A percentile compares a stretch with the other conserved stretches of the same genome.
Conservation (phyloP, 2,113 vertebrate genomes). For the Vulpes ferrilata region DNA sequence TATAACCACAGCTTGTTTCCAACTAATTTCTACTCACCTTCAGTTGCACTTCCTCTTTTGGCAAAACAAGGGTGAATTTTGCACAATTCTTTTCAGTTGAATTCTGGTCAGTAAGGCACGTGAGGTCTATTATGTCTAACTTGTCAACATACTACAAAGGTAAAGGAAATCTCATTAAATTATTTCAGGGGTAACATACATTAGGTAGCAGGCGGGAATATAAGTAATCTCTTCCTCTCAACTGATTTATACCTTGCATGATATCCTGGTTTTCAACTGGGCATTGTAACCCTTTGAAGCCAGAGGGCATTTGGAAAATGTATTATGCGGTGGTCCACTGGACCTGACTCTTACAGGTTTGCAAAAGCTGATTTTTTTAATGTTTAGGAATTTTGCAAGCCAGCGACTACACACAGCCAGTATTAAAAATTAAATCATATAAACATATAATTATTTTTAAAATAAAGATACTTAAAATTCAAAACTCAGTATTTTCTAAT, state of each 20-base stretch:
- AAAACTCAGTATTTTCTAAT: slow-evolving; percentile 30
- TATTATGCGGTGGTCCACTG: not conserved
- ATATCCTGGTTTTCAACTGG: not conserved
- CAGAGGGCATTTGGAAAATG: not conserved
- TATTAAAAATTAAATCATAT: slow-evolving; percentile 55
- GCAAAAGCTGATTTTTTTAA: not conserved
- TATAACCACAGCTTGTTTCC: not conserved
- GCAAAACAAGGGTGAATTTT: slow-evolving; percentile 82
- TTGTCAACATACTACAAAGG: slow-evolving; percentile 82
- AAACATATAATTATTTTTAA: not conserved
- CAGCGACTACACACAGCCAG: not conserved
- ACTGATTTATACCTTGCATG: not conserved
- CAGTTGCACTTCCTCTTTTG: slow-evolving; percentile 84
- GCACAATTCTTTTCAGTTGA: slow-evolving; percentile 73
- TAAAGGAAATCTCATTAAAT: slow-evolving; percentile 56
- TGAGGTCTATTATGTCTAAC: slow-evolving; percentile 80
- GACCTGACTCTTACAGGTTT: not conserved
- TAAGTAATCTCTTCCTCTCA: slow-evolving; percentile 39
- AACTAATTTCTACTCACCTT: slow-evolving; percentile 79
- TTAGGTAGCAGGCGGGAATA: not conserved
- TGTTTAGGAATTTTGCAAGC: slow-evolving; percentile 33
- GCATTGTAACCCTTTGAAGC: not conserved
- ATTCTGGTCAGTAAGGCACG: slow-evolving; percentile 64
- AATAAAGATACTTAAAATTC: slow-evolving; percentile 6
- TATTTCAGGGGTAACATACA: not conserved